These are phyloP conservation scores for Cochlearius cochlearius DNA, from an alignment of 2,113 vertebrate species.

Conservation along the genomic window DNA sequence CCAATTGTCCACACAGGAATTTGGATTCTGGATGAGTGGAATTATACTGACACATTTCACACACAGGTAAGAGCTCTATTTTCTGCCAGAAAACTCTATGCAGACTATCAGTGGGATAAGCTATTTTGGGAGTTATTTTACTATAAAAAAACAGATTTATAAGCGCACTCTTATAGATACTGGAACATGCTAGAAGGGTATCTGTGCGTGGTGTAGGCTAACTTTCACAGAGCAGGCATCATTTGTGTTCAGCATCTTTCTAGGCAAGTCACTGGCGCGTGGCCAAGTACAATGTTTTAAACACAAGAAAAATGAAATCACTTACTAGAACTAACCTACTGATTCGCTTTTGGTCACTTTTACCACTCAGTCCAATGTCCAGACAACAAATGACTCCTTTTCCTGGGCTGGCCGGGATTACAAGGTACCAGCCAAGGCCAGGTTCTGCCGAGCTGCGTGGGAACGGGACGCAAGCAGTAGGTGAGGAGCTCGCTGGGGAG, in stretches of 20 bases:
- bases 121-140: not conserved
- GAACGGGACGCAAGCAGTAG: fast-evolving
- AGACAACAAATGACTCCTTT: slow-evolving; percentile 26
- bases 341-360: slow-evolving; percentile 29
- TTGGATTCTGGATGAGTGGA: not conserved
- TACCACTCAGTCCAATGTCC: not conserved
- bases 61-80: not conserved
- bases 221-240: not conserved
- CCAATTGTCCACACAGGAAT: not conserved
- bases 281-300: not conserved
- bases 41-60: not conserved
- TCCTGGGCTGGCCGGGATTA: not conserved
- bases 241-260: not conserved
- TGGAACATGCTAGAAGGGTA: not conserved
- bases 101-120: not conserved
- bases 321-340: slow-evolving; percentile 26
- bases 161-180: not conserved
- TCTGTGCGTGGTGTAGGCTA: not conserved
- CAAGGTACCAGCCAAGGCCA: not conserved
- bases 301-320: slow-evolving; percentile 22
- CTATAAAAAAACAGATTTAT: not conserved
- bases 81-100: not conserved
- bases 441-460: not conserved
- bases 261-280: not conserved
- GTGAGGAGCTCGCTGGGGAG: not conserved